These are phyloP conservation scores for Mamestra brassicae DNA, from an alignment of 2,888 invertebrate genomes.

Conservation along the genomic window DNA sequence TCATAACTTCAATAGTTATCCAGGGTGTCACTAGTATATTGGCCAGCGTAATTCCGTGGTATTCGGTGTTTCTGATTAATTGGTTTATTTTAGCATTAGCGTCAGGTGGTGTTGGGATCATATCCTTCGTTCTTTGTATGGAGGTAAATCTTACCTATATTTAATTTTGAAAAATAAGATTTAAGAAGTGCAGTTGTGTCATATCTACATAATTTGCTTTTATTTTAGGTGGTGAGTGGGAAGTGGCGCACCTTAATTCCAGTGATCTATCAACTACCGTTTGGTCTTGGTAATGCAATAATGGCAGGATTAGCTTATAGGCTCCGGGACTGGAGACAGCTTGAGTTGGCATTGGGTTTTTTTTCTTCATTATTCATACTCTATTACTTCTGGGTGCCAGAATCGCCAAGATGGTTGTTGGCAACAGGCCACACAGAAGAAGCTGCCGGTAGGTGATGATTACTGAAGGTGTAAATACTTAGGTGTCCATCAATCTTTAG, in stretches of 20 bases:
- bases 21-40: constrained; percentile 89
- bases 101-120: constrained; percentile 92
- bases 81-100: constrained; percentile 91
- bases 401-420: constrained; percentile 92
- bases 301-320: constrained; percentile 91
- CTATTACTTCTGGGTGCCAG: constrained; percentile 89
- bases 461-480: not conserved
- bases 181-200: not conserved
- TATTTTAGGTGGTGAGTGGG: constrained; percentile 89
- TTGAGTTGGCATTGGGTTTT: constrained; percentile 90
- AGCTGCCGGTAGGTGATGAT: constrained; percentile 82
- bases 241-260: constrained; percentile 92
- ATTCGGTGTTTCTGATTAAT: constrained; percentile 87
- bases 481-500: not conserved
- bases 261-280: constrained; percentile 92
- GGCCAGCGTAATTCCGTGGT: constrained; percentile 89
- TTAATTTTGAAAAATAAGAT: not conserved
- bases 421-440: constrained; percentile 88
- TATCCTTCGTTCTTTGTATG: constrained; percentile 93
- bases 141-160: constrained; percentile 79
- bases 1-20: constrained; percentile 89
- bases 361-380: constrained; percentile 88
- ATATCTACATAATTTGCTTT: not conserved
- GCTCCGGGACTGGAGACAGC: constrained; percentile 91
- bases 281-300: constrained; percentile 91